Conservation (phyloP, 2,113 vertebrate genomes). For the Romanogobio albipinnatus region DNA sequence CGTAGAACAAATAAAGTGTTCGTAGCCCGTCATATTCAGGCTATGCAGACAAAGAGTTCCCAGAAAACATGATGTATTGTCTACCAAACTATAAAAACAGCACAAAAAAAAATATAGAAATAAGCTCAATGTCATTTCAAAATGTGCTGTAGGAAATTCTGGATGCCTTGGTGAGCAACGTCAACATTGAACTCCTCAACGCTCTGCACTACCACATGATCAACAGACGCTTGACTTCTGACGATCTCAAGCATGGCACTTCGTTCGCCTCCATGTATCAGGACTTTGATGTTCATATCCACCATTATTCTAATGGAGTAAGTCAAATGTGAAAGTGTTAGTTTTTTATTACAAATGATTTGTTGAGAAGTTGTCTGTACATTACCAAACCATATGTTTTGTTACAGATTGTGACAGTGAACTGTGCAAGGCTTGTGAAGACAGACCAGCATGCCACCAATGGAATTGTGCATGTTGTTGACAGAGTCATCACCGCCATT, state of each 20-base stretch:
- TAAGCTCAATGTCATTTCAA: conserved; percentile 18
- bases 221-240: conserved; percentile 86
- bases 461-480: conserved; percentile 94
- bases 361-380: conserved; percentile 8
- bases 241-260: conserved; percentile 88
- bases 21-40: background rate
- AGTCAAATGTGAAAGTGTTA: conserved; percentile 44
- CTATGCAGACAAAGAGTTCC: background rate
- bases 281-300: conserved; percentile 89
- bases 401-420: conserved; percentile 92
- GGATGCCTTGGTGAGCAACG: conserved; percentile 95
- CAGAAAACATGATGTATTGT: background rate
- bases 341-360: background rate
- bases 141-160: conserved; percentile 85
- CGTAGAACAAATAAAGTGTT: conserved; percentile 5
- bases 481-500: conserved; percentile 91
- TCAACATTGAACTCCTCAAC: conserved; percentile 97
- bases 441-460: conserved; percentile 96
- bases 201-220: conserved; percentile 98
- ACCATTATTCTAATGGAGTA: conserved; percentile 96
- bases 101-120: background rate
- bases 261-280: conserved; percentile 94
- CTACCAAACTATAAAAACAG: background rate
- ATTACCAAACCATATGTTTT: conserved; percentile 4
- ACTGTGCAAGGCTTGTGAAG: conserved; percentile 95